Percentiles rank a stretch among this genome's conserved stretches.
These are phyloP conservation scores for Carcinoscorpius rotundicauda DNA, from an alignment of 1,140 invertebrate genomes.

Conservation along the genomic window DNA sequence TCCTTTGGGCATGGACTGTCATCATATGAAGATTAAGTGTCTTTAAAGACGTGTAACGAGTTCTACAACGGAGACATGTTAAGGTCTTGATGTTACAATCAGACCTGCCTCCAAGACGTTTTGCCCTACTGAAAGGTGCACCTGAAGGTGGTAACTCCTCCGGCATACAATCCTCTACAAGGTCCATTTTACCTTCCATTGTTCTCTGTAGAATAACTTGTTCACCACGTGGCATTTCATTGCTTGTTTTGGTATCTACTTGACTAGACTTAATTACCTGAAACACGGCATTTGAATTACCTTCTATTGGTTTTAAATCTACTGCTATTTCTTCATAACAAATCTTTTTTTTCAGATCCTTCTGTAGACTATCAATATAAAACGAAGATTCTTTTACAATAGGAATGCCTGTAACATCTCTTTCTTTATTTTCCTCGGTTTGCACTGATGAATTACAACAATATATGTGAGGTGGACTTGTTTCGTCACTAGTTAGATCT, in stretches of 20 bases:
- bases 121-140: neutral
- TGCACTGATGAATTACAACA: too few relatives aligned
- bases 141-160: neutral
- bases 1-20: conserved; percentile 27
- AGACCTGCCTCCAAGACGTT: conserved; percentile 5
- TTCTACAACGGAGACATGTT: conserved; percentile 27
- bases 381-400: too few relatives aligned
- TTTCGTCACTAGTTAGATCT: too few relatives aligned
- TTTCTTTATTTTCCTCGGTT: neutral
- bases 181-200: neutral
- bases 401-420: neutral
- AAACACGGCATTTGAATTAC: neutral
- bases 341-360: too few relatives aligned
- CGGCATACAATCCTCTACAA: neutral
- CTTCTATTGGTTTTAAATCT: too few relatives aligned
- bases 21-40: conserved; percentile 31
- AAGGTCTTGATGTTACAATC: conserved; percentile 17
- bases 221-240: too few relatives aligned
- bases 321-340: too few relatives aligned
- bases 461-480: too few relatives aligned
- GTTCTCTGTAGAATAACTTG: neutral
- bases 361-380: too few relatives aligned
- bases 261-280: neutral
- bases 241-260: too few relatives aligned
- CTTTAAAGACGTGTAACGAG: conserved; percentile 25